Evolutionary conservation across 2,888 invertebrate genomes (phyloP), one percentile per base, ranked within the genome.

Genomic region (Hypercompe scribonia): DNA sequence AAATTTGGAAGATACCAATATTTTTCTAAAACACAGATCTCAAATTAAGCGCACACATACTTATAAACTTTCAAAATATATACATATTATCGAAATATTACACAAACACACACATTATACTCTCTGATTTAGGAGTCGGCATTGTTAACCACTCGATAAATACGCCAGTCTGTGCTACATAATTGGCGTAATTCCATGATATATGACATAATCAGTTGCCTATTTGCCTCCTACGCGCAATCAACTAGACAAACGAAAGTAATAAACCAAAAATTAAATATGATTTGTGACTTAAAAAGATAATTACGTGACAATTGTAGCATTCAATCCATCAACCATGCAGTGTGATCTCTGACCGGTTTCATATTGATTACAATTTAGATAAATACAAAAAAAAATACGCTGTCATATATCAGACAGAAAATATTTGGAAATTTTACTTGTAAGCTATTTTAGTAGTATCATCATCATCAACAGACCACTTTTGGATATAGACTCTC

Each of bases 261-360:
- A 70, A 73, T 24, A 70, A 72, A 66, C 73, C 75, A 73, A 71
- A 68, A n/a, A 74, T 82, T 68, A 11, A 58, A 76, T 69, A 76
- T 77, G 80, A 75, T 66, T 65, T 68, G 66, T 73, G 65, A 73
- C 10, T 68, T n/a, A 70, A 24, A 63, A 39, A 68, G n/a, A 70
- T 79, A 70, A 77, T 61, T 24, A 66, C 67, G 73, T 78, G 82
- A 82, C 71, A 77, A 78, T 78, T 73, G n/a, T 54, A 1, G 3
- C 65, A 80, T 61, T 65, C 75, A 76, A 74, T 69, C 42, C 68
- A 79, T 85, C 89, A 90, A 90, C 89, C 90, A 90, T 88, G 89
- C 90, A 89, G 89, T 84, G 36, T 39, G 68, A 75, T 80, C 80
- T 78, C 72, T 76, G 68, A 71, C 73, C 36, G 67, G n/a, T n/a